These are phyloP conservation scores for Campoplex nolae DNA, from an alignment of 2,888 invertebrate genomes.

Conservation along the genomic window DNA sequence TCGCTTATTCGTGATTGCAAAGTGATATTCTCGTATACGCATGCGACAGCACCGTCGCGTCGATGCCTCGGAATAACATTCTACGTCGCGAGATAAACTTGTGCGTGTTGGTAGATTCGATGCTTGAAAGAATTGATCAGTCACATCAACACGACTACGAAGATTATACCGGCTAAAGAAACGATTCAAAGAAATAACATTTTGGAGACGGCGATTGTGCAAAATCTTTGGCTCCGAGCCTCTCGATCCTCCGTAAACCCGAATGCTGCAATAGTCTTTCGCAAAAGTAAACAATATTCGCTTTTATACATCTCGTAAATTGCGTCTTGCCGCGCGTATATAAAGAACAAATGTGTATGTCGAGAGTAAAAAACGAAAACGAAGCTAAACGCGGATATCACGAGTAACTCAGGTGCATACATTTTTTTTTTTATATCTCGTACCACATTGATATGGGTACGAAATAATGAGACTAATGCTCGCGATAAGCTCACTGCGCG, in stretches of 20 bases:
- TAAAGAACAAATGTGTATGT: neutral
- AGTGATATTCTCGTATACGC: neutral
- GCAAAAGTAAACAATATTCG: neutral
- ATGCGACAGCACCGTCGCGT: neutral
- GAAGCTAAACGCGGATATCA: neutral
- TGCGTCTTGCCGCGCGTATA: neutral
- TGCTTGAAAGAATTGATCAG: neutral
- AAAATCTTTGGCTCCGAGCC: neutral
- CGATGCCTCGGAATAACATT: neutral
- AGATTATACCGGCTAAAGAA: neutral
- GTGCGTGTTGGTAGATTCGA: neutral
- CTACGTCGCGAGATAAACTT: neutral
- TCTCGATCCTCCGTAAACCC: neutral
- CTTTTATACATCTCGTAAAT: neutral
- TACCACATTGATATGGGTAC: neutral
- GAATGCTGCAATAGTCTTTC: neutral
- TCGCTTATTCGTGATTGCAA: neutral
- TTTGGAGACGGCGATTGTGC: constrained; percentile 3
- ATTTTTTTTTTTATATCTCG: neutral
- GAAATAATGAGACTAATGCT: constrained; percentile 4
- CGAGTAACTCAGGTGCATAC: neutral
- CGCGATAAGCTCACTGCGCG: neutral
- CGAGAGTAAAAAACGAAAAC: neutral
- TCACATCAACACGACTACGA: neutral
- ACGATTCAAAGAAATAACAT: neutral